Evolutionary conservation across 2,888 invertebrate species (phyloP).

Genomic region (Mycalesis mineus): DNA sequence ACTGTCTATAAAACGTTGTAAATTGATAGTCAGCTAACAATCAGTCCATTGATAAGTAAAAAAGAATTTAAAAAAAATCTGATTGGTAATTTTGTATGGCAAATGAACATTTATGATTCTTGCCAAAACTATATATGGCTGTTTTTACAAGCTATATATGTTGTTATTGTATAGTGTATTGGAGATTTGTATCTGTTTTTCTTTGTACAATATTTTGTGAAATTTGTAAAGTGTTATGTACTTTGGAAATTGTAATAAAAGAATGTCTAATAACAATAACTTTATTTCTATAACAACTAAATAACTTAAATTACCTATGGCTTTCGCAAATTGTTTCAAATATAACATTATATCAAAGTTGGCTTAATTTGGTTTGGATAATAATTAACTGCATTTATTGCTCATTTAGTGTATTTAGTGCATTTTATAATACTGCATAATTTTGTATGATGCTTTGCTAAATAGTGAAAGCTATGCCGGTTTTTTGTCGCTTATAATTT

Average conservation of each 20-base stretch:
- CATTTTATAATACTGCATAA: too few species aligned
- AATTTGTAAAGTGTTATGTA: constrained; percentile 7
- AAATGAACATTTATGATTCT: background rate
- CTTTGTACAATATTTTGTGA: background rate
- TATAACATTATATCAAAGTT: background rate
- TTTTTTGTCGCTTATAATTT: too few species aligned
- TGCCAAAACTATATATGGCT: background rate
- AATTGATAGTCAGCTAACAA: too few species aligned
- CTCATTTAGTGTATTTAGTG: too few species aligned
- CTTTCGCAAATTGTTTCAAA: too few species aligned
- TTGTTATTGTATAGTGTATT: background rate
- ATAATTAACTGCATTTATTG: too few species aligned
- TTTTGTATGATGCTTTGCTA: too few species aligned
- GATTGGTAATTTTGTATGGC: background rate
- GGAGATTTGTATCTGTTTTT: background rate
- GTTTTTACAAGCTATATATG: too few species aligned
- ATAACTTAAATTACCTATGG: background rate
- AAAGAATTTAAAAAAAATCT: background rate
- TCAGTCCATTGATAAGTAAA: too few species aligned
- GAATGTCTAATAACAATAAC: constrained; percentile 2
- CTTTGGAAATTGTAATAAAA: background rate
- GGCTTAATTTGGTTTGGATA: too few species aligned
- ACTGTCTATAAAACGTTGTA: constrained; percentile 50
- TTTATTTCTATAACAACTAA: background rate
- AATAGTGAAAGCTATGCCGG: too few species aligned